Percentiles rank a stretch among this genome's conserved stretches.
Evolutionary conservation across 1,140 invertebrate genomes (phyloP).

Genomic region (Nasonia longicornis): DNA sequence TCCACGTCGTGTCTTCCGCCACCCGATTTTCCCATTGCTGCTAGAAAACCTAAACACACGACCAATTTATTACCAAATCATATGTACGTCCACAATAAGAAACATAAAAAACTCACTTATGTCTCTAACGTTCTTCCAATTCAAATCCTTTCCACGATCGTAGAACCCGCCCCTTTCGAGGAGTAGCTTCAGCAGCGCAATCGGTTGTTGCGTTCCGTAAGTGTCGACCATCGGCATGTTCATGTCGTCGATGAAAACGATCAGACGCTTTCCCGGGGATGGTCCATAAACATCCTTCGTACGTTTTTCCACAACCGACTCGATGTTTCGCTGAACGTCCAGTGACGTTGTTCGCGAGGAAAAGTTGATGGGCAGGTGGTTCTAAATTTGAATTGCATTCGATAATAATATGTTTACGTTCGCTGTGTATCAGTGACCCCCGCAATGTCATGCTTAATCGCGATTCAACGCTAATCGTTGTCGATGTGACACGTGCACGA

Average conservation of each 20-base stretch:
- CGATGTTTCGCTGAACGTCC: slow-evolving; percentile 88
- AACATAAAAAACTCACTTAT: slow-evolving; percentile 68
- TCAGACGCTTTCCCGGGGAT: slow-evolving; percentile 85
- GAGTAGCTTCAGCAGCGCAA: slow-evolving; percentile 87
- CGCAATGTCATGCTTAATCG: too few species aligned
- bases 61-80: not conserved
- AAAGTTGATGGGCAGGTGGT: slow-evolving; percentile 87
- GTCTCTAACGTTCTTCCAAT: slow-evolving; percentile 90
- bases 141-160: slow-evolving; percentile 88
- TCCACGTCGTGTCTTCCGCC: slow-evolving; percentile 91
- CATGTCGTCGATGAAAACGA: slow-evolving; percentile 93
- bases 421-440: too few species aligned
- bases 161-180: slow-evolving; percentile 89
- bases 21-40: slow-evolving; percentile 85
- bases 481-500: too few species aligned
- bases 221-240: slow-evolving; percentile 92
- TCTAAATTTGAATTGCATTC: slow-evolving; percentile 58
- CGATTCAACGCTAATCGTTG: too few species aligned
- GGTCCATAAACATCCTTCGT: slow-evolving; percentile 92
- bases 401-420: too few species aligned
- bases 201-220: slow-evolving; percentile 93
- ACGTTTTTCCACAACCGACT: slow-evolving; percentile 87
- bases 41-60: slow-evolving; percentile 75
- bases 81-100: not conserved
- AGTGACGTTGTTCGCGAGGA: slow-evolving; percentile 89